Evolutionary conservation across 53 echinoderm and acorn worm genomes (phyloP).

Genomic region (Mesocentrotus franciscanus): DNA sequence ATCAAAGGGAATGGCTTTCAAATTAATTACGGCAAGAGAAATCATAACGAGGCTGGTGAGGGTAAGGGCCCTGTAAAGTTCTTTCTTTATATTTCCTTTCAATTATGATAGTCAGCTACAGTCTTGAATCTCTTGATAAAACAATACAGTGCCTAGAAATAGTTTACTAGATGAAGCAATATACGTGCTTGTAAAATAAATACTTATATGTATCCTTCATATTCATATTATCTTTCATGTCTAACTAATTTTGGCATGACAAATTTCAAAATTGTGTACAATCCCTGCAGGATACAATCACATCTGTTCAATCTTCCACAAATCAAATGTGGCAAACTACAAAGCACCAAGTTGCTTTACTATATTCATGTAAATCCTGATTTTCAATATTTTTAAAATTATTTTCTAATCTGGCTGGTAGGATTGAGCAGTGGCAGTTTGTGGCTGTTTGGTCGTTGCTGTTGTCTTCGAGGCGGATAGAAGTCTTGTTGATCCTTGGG

Average conservation of each 20-base stretch:
- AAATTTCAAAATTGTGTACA: too few species aligned
- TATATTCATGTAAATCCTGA: not conserved
- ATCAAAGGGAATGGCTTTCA: not conserved
- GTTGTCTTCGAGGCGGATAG: constrained; percentile 87
- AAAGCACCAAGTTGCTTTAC: not conserved
- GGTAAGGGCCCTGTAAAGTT: not conserved
- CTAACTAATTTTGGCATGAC: too few species aligned
- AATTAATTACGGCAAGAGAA: not conserved
- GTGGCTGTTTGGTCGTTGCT: constrained; percentile 76
- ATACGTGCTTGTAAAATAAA: too few species aligned
- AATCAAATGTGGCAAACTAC: not conserved
- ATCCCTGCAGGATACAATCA: too few species aligned
- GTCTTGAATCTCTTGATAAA: too few species aligned
- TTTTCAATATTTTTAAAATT: not conserved
- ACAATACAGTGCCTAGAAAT: too few species aligned
- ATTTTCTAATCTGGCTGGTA: constrained; percentile 32
- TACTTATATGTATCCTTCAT: too few species aligned
- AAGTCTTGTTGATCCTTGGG: constrained; percentile 76
- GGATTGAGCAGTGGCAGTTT: constrained; percentile 36
- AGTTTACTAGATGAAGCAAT: too few species aligned
- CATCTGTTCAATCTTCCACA: not conserved
- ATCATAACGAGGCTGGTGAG: not conserved
- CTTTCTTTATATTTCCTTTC: not conserved
- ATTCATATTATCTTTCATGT: too few species aligned
- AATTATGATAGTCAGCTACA: not conserved